Evolutionary conservation across 1,140 invertebrate species (phyloP).

Genomic region (Uloborus diversus): DNA sequence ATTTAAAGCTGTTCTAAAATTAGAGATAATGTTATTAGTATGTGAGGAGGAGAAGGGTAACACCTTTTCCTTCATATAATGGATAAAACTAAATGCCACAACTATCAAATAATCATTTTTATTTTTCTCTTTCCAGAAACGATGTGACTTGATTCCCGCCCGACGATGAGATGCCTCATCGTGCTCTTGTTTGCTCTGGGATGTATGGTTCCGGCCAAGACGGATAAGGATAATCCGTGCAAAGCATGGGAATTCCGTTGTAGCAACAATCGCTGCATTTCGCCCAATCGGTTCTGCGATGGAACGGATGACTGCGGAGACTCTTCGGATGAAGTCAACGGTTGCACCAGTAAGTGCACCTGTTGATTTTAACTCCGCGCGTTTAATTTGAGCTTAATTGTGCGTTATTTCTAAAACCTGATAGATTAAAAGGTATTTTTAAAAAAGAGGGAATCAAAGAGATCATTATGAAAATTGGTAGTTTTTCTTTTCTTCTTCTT

Average conservation of each 20-base stretch:
- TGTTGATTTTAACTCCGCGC: background rate
- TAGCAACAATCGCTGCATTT: slow-evolving; percentile 79
- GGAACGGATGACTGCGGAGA: slow-evolving; percentile 70
- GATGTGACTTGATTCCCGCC: slow-evolving; percentile 2
- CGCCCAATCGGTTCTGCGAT: slow-evolving; percentile 83
- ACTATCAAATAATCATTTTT: background rate
- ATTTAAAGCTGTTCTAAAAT: no score
- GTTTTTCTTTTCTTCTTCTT: no score
- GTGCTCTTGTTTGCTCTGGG: background rate
- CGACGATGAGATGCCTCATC: slow-evolving; percentile 28
- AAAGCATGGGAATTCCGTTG: slow-evolving; percentile 75
- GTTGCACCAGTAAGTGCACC: slow-evolving; percentile 53
- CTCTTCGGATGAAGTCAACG: slow-evolving; percentile 54
- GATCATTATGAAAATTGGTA: no score
- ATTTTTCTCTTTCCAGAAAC: background rate
- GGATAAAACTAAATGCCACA: background rate
- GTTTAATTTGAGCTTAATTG: no score
- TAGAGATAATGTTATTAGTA: no score
- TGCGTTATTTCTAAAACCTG: background rate
- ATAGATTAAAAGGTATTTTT: no score
- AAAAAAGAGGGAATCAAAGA: no score
- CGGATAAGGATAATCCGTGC: background rate
- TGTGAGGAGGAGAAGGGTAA: no score
- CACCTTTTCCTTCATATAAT: background rate
- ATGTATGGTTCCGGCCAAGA: no score